Base-by-base conservation (phyloP, 1,140 invertebrate species). In the Akabosia matsudoensis region DNA sequence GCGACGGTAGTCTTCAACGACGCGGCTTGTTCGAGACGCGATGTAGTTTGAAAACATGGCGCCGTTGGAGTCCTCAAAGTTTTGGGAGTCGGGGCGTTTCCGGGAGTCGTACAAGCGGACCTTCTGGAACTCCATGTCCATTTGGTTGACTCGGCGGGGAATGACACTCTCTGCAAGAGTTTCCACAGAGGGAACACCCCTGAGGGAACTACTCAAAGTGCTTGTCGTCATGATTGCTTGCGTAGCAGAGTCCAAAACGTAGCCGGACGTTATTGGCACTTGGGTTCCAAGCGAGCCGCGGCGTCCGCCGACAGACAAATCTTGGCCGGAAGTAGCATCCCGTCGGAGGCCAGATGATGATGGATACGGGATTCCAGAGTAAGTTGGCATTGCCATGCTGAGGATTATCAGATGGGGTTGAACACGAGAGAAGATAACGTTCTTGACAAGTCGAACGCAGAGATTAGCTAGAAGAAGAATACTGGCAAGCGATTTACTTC, bases 111-210 rank as follows among this genome's bases (percentile, higher is more conserved):
- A 45, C 4, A 77, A 18, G 14, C 70, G 64, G 2, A 77, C 28
- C n/a, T 56, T 30, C 33, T 77, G 76, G 7, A 77, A 74, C 4
- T 77, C 76, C 76, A 72, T 71, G 26, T 77, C 71, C 30, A 77
- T 61, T 71, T 71, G 31, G 31, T 76, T 76, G 22, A 76, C 75
- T 7, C 75, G 70, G 14, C 45, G 26, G 16, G 75, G 64, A 45
- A 45, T 45, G 7, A 45, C 7, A 18, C 37, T 45, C 18, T 45
- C 37, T 10, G 37, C 18, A 10, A 18, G 7, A 7, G 37, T 45
- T 45, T 45, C 37, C 7, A 18, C 37, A 45, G 37, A 45, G 37
- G 7, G 37, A 45, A 10, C 37, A 18, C 7, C 37, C 18, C 37
- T 7, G 37, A 45, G 7, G 7, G 7, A 7, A 45, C 7, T 10